These are phyloP conservation scores for Cardiocondyla obscurior DNA, from an alignment of 1,140 invertebrate species.

Conservation along the genomic window DNA sequence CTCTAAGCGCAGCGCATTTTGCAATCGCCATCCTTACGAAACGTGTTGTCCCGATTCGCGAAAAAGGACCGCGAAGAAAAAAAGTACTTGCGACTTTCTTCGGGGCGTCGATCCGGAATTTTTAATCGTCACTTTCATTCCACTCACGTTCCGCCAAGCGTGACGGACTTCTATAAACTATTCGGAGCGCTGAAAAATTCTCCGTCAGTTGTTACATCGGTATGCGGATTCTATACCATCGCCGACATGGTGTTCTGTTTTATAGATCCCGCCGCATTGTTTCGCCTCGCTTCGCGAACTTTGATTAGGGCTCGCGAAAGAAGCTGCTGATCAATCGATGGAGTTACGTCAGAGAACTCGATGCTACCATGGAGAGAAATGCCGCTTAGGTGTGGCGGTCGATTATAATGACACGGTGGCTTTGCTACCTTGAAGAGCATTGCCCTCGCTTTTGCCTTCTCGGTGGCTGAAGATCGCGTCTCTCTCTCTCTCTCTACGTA, in stretches of 20 bases:
- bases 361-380: no score
- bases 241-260: constrained; percentile 50
- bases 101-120: constrained; percentile 52
- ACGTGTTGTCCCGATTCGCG: background rate
- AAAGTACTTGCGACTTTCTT: constrained; percentile 59
- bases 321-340: constrained; percentile 33
- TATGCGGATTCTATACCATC: constrained; percentile 56
- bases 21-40: background rate
- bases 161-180: constrained; percentile 63
- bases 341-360: constrained; percentile 5
- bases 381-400: constrained; percentile 30
- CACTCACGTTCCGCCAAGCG: constrained; percentile 61
- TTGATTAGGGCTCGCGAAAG: constrained; percentile 15
- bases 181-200: constrained; percentile 71
- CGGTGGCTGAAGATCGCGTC: background rate
- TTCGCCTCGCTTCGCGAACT: constrained; percentile 43
- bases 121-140: constrained; percentile 74
- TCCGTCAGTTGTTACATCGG: constrained; percentile 68
- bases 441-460: background rate
- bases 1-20: background rate
- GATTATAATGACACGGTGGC: background rate
- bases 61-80: constrained; percentile 12
- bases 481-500: background rate
- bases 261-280: constrained; percentile 50
- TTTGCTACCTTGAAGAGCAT: background rate